Conservation (phyloP, 2,888 invertebrate genomes). For the Rhyacophila evoluta region DNA sequence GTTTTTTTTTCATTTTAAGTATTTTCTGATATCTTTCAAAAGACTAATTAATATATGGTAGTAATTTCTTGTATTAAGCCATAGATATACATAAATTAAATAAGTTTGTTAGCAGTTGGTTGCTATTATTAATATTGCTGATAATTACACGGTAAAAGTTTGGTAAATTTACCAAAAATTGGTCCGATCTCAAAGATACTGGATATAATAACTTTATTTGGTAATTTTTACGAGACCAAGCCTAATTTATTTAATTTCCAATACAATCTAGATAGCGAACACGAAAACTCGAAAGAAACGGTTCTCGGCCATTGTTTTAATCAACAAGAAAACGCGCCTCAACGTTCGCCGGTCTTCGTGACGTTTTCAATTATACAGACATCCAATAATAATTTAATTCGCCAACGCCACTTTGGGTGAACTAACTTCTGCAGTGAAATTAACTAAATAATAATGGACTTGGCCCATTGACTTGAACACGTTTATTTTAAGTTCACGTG, state of each 20-base stretch:
- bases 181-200: not conserved
- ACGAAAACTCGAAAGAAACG: not conserved
- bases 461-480: slow-evolving; percentile 7
- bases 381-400: slow-evolving; percentile 51
- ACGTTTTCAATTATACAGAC: slow-evolving; percentile 50
- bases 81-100: no score
- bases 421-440: slow-evolving; percentile 2
- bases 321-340: not conserved
- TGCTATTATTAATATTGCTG: no score
- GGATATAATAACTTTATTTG: slow-evolving; percentile 5
- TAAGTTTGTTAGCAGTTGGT: no score
- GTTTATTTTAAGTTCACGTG: not conserved
- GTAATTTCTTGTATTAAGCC: no score
- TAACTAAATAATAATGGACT: not conserved
- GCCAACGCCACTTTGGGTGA: slow-evolving; percentile 42
- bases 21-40: no score
- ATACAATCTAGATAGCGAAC: not conserved
- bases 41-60: no score
- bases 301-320: slow-evolving; percentile 2
- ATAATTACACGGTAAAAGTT: no score
- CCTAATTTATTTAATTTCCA: slow-evolving; percentile 6
- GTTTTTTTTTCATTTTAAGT: no score
- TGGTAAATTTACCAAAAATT: no score
- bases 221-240: not conserved
- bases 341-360: slow-evolving; percentile 41